phyloP scores from a whole-genome alignment of 2,888 invertebrate species.

The Archips xylosteana region DNA sequence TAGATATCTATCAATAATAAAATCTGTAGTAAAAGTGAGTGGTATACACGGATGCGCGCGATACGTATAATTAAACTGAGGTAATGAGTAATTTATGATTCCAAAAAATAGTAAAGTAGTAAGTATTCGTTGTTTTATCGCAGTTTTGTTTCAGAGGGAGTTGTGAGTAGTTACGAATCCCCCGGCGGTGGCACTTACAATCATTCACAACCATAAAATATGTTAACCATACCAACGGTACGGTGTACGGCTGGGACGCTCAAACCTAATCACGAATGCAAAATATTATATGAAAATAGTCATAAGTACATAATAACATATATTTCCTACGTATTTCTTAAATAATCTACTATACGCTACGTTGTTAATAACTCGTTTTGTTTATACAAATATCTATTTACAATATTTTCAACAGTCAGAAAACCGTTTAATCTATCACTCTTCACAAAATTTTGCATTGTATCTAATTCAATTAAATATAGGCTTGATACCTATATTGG shows the following conservation, averaged over 20 bases:
- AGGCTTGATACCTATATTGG: neutral
- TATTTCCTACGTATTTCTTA: slow-evolving; percentile 45
- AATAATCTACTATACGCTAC: slow-evolving; percentile 56
- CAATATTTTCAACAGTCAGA: slow-evolving; percentile 47
- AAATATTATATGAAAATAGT: slow-evolving; percentile 23
- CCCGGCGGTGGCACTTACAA: slow-evolving; percentile 49
- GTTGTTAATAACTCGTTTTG: slow-evolving; percentile 48
- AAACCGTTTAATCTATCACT: slow-evolving; percentile 28
- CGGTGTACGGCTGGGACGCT: slow-evolving; percentile 9
- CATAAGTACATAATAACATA: slow-evolving; percentile 38
- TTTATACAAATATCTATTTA: slow-evolving; percentile 58
- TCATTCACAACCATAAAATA: slow-evolving; percentile 73
- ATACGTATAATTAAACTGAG: neutral
- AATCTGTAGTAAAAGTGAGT: too few species aligned
- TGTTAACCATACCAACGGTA: slow-evolving; percentile 13
- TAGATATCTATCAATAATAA: too few species aligned
- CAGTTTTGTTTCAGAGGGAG: neutral
- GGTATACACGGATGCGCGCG: too few species aligned
- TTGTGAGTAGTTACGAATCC: neutral
- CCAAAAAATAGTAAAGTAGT: too few species aligned
- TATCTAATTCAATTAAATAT: slow-evolving; percentile 1
- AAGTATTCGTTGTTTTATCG: slow-evolving; percentile 16
- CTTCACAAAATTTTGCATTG: slow-evolving; percentile 24
- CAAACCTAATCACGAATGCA: slow-evolving; percentile 34
- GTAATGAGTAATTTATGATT: neutral